Conservation (phyloP, 2,113 vertebrate species). For the Rana temporaria region DNA sequence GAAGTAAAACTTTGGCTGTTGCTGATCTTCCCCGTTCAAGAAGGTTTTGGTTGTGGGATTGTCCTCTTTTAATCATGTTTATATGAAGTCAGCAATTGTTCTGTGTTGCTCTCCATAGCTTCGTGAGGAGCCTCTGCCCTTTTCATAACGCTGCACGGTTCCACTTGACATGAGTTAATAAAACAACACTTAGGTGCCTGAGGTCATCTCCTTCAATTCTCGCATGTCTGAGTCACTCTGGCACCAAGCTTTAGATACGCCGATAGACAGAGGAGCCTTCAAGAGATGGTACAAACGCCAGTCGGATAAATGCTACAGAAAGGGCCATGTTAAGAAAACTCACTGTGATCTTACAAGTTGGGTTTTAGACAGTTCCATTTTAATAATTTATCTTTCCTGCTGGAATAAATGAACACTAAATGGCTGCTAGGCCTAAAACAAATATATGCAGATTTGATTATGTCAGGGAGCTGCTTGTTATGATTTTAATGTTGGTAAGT, state of each 20-base stretch:
- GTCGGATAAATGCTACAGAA: too few relatives aligned
- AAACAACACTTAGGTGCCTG: slow-evolving; percentile 16
- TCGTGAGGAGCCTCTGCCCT: background rate
- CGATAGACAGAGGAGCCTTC: too few relatives aligned
- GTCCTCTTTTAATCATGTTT: slow-evolving; percentile 26
- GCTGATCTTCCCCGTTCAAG: background rate
- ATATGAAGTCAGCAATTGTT: slow-evolving; percentile 16
- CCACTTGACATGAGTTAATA: slow-evolving; percentile 49
- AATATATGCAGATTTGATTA: too few relatives aligned
- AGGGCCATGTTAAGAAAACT: too few relatives aligned
- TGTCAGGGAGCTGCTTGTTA: too few relatives aligned
- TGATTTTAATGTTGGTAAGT: too few relatives aligned
- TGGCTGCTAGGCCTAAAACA: too few relatives aligned
- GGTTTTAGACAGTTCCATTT: too few relatives aligned
- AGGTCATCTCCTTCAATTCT: background rate
- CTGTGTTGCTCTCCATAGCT: slow-evolving; percentile 8
- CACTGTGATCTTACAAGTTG: too few relatives aligned
- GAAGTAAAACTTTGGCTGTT: background rate
- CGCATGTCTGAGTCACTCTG: slow-evolving; percentile 11
- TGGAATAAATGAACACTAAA: too few relatives aligned
- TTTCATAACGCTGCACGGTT: slow-evolving; percentile 30
- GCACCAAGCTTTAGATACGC: slow-evolving; percentile 2
- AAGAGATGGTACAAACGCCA: too few relatives aligned
- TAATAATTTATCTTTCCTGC: too few relatives aligned
- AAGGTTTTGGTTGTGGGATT: background rate